Percentiles rank a stretch among this genome's conserved stretches.
These are phyloP conservation scores for Polyommatus iphigenia DNA, from an alignment of 2,888 invertebrate genomes.

Conservation along the genomic window DNA sequence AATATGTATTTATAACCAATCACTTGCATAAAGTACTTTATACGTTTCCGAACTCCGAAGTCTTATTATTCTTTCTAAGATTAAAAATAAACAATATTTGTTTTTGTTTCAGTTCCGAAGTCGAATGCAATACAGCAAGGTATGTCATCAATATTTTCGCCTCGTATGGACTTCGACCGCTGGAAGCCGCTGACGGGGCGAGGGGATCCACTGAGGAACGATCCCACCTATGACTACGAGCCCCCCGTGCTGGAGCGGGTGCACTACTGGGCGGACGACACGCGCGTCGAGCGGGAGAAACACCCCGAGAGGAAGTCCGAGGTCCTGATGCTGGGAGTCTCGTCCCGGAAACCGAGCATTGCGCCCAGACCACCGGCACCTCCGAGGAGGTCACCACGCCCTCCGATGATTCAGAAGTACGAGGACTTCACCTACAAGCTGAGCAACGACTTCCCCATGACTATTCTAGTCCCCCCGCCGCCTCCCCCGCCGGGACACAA, in stretches of 20 bases:
- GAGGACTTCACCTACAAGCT: constrained; percentile 76
- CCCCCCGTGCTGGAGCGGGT: constrained; percentile 89
- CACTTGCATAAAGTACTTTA: too few species aligned
- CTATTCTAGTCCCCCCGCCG: constrained; percentile 86
- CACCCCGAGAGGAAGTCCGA: constrained; percentile 83
- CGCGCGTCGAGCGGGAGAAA: constrained; percentile 77
- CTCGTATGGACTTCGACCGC: constrained; percentile 90
- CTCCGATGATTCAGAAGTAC: constrained; percentile 59
- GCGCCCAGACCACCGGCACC: constrained; percentile 66
- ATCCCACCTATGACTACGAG: constrained; percentile 92
- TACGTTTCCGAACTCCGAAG: too few species aligned
- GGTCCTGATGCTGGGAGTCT: constrained; percentile 84
- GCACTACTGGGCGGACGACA: constrained; percentile 88
- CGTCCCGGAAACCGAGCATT: constrained; percentile 84
- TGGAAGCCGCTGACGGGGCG: constrained; percentile 90
- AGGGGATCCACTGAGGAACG: constrained; percentile 90
- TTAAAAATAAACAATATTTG: too few species aligned
- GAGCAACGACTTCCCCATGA: constrained; percentile 81
- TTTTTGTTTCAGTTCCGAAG: constrained; percentile 20
- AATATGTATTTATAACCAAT: too few species aligned
- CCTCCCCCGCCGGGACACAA: constrained; percentile 73
- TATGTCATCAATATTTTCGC: constrained; percentile 80
- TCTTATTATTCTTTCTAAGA: too few species aligned
- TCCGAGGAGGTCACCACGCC: constrained; percentile 50
- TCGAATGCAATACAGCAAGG: constrained; percentile 49